Base-by-base conservation (phyloP, 2,888 invertebrate species). In the Platerodrilus igneus region DNA sequence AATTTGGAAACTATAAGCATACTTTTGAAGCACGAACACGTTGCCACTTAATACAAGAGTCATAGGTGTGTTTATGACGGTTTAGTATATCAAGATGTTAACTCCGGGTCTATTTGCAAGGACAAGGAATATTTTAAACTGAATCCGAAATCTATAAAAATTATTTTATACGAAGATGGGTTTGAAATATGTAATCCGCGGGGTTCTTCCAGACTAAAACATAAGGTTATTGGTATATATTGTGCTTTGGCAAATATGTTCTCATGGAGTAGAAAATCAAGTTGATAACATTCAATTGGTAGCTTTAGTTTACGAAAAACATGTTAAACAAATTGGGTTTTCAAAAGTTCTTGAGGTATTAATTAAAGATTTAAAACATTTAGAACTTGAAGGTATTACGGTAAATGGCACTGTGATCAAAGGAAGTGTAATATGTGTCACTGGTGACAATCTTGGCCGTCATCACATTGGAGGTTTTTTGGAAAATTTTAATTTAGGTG, bases 141-240 rank as follows among this genome's bases (percentile, higher is more conserved):
- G 11, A 39, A 42, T 21, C 8, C 23, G 2, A 29, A 17, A 9
- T 18, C 41, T 10, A 8, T 50, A 15, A 28, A 40, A 41, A 41
- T 59, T n/a, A 54, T 59, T 27, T 26, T 60, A 9, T 60, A 51
- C 46, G 57, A 59, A 45, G 57, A 59, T 48, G 51, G 51, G 5
- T 56, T 60, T 40, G 56, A 60, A 41, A 10, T 55, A 20, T 58
- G 59, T 11, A 59, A 60, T 45, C 58, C 58, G 9, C 28, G 60
- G 9, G 58, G 59, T 7, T 44, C 55, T 2, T 47, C 57, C 4
- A 57, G 43, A 45, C 50, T 41, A 37, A 58, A 55, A 27, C 48
- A 61, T 31, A 59, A 58, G 52, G 23, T 60, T 13, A 26, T 55
- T 22, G 58, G 52, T 9, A 27, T 62, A 18, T 62, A 59, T 31